These are phyloP conservation scores for Acipenser oxyrinchus DNA, from an alignment of 2,797 vertebrate genomes.

Conservation along the genomic window DNA sequence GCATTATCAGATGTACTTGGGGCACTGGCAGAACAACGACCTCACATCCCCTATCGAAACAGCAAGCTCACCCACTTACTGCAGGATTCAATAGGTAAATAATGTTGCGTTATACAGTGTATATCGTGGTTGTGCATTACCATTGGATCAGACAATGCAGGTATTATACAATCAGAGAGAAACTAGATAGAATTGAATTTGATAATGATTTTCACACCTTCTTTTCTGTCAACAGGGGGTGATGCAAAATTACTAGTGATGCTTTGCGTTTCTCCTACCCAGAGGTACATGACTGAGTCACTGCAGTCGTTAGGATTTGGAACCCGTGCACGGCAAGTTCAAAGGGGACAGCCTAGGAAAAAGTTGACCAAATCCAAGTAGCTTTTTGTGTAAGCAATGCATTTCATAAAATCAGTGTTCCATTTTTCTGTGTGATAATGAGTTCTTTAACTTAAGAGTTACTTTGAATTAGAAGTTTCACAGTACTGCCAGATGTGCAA, in stretches of 20 bases:
- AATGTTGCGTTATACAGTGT: too few relatives aligned
- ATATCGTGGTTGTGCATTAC: too few relatives aligned
- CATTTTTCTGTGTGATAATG: too few relatives aligned
- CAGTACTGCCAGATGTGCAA: too few relatives aligned
- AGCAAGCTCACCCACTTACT: constrained; percentile 78
- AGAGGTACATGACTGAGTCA: constrained; percentile 62
- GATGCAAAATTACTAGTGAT: constrained; percentile 74
- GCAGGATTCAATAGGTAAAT: constrained; percentile 67
- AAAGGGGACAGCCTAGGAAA: constrained; percentile 45
- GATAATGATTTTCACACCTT: not conserved
- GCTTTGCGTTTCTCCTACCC: constrained; percentile 70
- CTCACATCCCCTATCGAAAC: constrained; percentile 73
- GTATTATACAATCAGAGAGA: too few relatives aligned
- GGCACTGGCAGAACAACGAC: constrained; percentile 63
- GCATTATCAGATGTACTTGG: constrained; percentile 73
- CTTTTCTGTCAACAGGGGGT: constrained; percentile 54
- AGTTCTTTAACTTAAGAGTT: too few relatives aligned
- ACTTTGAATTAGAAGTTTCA: too few relatives aligned
- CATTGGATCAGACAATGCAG: too few relatives aligned
- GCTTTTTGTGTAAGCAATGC: too few relatives aligned
- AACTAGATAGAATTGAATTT: not conserved
- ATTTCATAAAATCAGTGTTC: too few relatives aligned
- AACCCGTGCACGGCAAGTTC: constrained; percentile 59
- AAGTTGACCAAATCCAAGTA: constrained; percentile 25
- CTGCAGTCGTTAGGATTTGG: constrained; percentile 72